Percentiles rank a stretch among this genome's conserved stretches.
Conservation (phyloP, 2,113 vertebrate genomes). For the Pseudorasbora parva region DNA sequence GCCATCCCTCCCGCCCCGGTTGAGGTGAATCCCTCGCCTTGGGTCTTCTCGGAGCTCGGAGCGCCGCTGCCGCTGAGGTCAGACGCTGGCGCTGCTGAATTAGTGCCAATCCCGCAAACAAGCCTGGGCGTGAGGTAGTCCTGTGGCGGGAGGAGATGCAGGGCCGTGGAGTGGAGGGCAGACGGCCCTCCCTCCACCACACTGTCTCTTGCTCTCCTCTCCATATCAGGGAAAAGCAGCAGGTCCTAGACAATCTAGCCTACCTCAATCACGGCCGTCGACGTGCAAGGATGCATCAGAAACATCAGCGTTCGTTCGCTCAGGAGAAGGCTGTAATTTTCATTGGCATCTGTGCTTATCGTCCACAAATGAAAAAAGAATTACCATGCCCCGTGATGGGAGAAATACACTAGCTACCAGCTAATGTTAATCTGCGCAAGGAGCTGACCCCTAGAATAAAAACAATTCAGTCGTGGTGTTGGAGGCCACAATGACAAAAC, state of each 20-base stretch:
- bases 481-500: conserved; percentile 24
- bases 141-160: conserved; percentile 48
- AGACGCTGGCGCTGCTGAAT: conserved; percentile 43
- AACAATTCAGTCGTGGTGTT: background rate
- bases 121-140: conserved; percentile 39
- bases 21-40: conserved; percentile 46
- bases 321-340: conserved; percentile 30
- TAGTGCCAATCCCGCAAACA: conserved; percentile 54
- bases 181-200: background rate
- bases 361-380: conserved; percentile 52
- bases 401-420: conserved; percentile 17
- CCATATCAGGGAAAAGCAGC: conserved; percentile 46
- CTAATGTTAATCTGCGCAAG: background rate
- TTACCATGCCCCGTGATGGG: background rate
- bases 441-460: background rate
- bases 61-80: conserved; percentile 25
- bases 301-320: conserved; percentile 49
- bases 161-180: conserved; percentile 45
- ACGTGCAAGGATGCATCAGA: conserved; percentile 14
- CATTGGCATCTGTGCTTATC: conserved; percentile 41
- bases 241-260: conserved; percentile 44
- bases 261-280: conserved; percentile 21
- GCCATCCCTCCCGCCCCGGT: background rate
- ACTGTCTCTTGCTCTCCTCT: background rate
- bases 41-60: conserved; percentile 41